These are phyloP conservation scores for Umimayanthus chanpuru DNA, from an alignment of 92 coral and sea anemone genomes.

Conservation along the genomic window DNA sequence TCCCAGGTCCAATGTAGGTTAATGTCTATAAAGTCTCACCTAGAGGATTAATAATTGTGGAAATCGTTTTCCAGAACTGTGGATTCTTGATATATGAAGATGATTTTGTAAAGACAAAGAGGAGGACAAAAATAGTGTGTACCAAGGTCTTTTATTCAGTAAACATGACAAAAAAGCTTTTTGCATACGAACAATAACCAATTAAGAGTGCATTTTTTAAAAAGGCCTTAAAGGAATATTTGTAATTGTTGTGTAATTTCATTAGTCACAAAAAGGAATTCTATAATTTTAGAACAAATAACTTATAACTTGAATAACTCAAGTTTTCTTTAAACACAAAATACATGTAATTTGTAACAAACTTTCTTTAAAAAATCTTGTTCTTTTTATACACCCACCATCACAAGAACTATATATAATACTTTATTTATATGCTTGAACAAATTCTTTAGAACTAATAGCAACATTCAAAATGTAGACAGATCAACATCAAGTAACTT, in stretches of 20 bases:
- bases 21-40: background rate
- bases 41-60: background rate
- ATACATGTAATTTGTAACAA: background rate
- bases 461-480: too few relatives aligned
- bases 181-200: constrained; percentile 34
- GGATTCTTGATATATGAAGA: background rate
- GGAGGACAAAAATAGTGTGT: background rate
- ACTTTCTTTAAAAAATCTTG: background rate
- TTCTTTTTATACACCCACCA: too few relatives aligned
- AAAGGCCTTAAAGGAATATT: background rate
- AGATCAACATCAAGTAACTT: background rate
- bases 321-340: background rate
- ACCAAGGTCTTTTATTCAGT: constrained; percentile 6
- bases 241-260: constrained; percentile 11
- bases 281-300: background rate
- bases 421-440: too few relatives aligned
- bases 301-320: background rate
- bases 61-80: background rate
- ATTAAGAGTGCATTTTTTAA: background rate
- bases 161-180: constrained; percentile 23
- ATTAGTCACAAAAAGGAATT: background rate
- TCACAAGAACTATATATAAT: too few relatives aligned
- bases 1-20: background rate
- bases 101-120: background rate
- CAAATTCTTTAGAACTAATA: too few relatives aligned